Conservation (phyloP, 2,888 invertebrate species). For the Trichacis sp. region DNA sequence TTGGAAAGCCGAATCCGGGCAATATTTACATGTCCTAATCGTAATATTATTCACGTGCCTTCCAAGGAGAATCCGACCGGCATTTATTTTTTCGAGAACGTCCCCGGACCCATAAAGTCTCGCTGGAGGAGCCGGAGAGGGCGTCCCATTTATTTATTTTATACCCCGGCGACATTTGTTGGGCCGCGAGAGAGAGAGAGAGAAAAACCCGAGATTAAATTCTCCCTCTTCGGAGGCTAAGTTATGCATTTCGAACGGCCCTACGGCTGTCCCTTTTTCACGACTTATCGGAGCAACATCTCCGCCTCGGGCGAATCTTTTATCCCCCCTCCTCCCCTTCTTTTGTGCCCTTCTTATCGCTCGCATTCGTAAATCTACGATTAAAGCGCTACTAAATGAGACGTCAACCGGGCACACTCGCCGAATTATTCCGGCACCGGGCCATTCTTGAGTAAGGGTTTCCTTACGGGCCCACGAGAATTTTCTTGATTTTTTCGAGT, state of each 20-base stretch:
- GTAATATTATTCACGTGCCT: slow-evolving; percentile 38
- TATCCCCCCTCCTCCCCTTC: slow-evolving; percentile 30
- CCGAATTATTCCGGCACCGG: slow-evolving; percentile 37
- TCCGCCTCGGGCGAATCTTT: slow-evolving; percentile 44
- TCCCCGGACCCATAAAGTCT: not conserved
- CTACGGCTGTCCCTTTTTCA: slow-evolving; percentile 47
- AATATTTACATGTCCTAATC: slow-evolving; percentile 36
- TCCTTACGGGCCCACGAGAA: too few species aligned
- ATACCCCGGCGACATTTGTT: slow-evolving; percentile 39
- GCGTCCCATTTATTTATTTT: slow-evolving; percentile 59
- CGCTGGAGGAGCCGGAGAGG: slow-evolving; percentile 42
- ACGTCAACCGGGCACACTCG: slow-evolving; percentile 49
- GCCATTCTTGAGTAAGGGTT: slow-evolving; percentile 29
- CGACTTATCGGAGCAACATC: slow-evolving; percentile 60
- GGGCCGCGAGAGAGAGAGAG: slow-evolving; percentile 29
- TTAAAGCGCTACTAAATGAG: slow-evolving; percentile 62
- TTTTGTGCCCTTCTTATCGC: slow-evolving; percentile 35
- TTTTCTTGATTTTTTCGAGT: too few species aligned
- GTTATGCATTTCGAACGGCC: slow-evolving; percentile 62
- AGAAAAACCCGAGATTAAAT: slow-evolving; percentile 57
- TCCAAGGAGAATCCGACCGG: too few species aligned
- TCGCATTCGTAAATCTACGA: slow-evolving; percentile 60
- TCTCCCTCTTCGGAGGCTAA: slow-evolving; percentile 55
- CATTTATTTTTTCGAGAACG: not conserved
- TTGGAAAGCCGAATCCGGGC: slow-evolving; percentile 22